Evolutionary conservation across 2,113 vertebrate genomes (phyloP).

Genomic region (Nicator chloris): DNA sequence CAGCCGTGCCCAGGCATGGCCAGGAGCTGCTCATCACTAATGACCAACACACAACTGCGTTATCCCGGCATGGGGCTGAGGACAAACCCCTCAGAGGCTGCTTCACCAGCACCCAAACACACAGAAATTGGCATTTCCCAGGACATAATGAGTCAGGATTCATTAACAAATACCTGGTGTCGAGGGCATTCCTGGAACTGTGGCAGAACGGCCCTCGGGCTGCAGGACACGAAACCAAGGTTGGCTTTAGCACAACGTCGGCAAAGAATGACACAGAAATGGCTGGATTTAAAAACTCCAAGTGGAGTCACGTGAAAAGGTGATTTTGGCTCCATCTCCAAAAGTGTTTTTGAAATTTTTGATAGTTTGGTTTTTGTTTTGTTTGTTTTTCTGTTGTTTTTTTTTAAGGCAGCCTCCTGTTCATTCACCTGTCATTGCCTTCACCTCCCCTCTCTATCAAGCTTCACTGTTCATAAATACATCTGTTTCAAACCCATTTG

Average conservation of each 20-base stretch:
- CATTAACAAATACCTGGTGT: neutral
- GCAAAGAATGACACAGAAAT: accelerated
- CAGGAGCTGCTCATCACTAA: neutral
- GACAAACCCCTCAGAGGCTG: neutral
- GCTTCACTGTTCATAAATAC: accelerated
- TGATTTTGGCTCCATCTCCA: neutral
- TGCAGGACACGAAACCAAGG: neutral
- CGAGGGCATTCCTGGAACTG: accelerated
- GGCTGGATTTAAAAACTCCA: neutral
- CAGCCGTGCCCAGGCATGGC: neutral
- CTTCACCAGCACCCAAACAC: accelerated
- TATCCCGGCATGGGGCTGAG: neutral
- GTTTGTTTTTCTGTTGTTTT: too few species aligned
- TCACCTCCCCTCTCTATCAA: too few species aligned
- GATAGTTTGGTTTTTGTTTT: too few species aligned
- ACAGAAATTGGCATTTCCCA: accelerated
- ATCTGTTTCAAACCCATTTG: neutral
- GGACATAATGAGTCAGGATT: accelerated
- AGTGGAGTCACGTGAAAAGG: accelerated
- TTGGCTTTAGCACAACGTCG: accelerated
- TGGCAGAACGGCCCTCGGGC: accelerated
- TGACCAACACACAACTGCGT: accelerated
- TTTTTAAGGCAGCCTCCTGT: neutral
- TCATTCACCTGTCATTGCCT: neutral
- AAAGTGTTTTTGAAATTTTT: neutral